Conservation (phyloP, 1,140 invertebrate genomes). For the Zelostemma sp. region DNA sequence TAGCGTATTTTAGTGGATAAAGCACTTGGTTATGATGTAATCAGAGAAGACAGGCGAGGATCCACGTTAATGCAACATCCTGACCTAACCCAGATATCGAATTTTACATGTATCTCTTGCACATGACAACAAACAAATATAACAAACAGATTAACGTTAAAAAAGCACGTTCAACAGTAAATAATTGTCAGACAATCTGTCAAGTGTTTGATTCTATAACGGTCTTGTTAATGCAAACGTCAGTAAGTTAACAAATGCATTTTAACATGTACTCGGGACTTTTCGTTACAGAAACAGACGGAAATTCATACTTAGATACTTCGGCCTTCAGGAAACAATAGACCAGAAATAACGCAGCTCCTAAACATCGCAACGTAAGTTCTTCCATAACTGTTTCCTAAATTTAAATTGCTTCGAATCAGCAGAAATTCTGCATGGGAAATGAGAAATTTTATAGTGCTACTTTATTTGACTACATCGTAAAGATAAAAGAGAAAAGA, state of each 20-base stretch:
- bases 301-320: too few relatives aligned
- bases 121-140: too few relatives aligned
- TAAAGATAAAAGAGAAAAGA: not conserved
- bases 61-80: constrained; percentile 6
- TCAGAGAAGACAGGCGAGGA: constrained; percentile 13
- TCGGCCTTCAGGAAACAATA: too few relatives aligned
- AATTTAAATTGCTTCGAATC: constrained; percentile 1
- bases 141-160: too few relatives aligned
- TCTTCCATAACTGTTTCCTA: not conserved
- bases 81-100: constrained; percentile 18
- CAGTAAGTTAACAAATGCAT: too few relatives aligned
- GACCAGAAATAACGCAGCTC: too few relatives aligned
- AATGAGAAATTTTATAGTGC: not conserved
- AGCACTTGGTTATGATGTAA: constrained; percentile 5
- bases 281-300: not conserved
- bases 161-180: too few relatives aligned
- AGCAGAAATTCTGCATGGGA: not conserved
- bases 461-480: not conserved
- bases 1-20: too few relatives aligned
- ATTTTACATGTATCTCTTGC: too few relatives aligned
- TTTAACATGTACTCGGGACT: not conserved
- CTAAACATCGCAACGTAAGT: not conserved
- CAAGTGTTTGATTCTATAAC: too few relatives aligned
- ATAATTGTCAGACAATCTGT: too few relatives aligned
- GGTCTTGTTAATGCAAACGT: too few relatives aligned